Evolutionary conservation across 2,888 invertebrate genomes (phyloP).

Genomic region (Trichopria drosophilae): DNA sequence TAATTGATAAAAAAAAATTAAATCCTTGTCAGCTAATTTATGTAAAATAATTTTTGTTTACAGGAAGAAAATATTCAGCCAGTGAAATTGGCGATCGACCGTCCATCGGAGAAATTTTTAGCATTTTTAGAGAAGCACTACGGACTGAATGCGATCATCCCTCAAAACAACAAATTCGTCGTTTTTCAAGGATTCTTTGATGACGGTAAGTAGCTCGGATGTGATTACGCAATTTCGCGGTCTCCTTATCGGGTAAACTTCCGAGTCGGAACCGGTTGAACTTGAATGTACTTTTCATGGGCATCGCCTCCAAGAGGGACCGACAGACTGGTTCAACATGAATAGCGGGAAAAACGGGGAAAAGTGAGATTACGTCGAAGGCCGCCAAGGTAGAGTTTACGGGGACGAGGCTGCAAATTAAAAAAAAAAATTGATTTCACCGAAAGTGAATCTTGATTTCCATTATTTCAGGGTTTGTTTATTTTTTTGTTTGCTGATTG

Average conservation of each 20-base stretch:
- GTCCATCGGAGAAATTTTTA: conserved; percentile 87
- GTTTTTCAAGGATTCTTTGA: conserved; percentile 81
- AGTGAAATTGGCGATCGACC: conserved; percentile 83
- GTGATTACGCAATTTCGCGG: too few species aligned
- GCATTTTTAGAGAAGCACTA: conserved; percentile 86
- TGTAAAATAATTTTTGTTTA: neutral
- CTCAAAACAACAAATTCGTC: conserved; percentile 87
- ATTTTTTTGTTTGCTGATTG: too few species aligned
- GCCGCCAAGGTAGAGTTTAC: too few species aligned
- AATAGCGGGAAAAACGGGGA: too few species aligned
- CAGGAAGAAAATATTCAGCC: conserved; percentile 72
- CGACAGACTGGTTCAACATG: conserved; percentile 30
- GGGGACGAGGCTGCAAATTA: too few species aligned
- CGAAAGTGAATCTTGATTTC: too few species aligned
- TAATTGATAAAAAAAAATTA: conserved; percentile 1
- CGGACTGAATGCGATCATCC: conserved; percentile 66
- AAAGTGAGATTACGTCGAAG: too few species aligned
- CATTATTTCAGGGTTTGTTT: too few species aligned
- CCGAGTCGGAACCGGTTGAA: too few species aligned
- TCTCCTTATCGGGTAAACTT: too few species aligned
- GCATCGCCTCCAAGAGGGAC: conserved; percentile 23
- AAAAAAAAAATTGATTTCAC: too few species aligned
- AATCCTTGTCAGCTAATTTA: conserved; percentile 10
- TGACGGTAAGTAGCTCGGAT: conserved; percentile 48
- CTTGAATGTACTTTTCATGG: neutral